Evolutionary conservation across 2,797 vertebrate genomes (phyloP), one percentile per base, ranked within the genome.

Genomic region (Lithobates sylvaticus): DNA sequence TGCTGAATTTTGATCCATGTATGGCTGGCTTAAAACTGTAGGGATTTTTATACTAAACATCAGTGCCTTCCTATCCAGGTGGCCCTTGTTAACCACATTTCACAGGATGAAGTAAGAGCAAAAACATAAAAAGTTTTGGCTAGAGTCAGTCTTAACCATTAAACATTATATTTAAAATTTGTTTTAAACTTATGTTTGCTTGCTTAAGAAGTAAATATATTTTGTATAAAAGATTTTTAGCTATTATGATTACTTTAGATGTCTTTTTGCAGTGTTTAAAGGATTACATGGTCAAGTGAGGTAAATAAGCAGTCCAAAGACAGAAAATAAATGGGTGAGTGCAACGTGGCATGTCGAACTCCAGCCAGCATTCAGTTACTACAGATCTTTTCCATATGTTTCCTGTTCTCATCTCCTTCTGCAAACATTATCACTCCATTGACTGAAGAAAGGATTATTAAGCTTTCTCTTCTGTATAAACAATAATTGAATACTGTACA

Each of bases 301-400:
- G 76, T 78, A 89, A 90, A 87, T 90, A 32, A 86, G 84, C 81
- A 64, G 88, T 89, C 89, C 90, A 86, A 91, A 87, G 87, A 92
- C 89, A 90, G 88, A 90, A 89, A 88, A 93, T 90, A 85, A 90
- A 61, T 81, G 92, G 93, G 92, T 94, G 94, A 96, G 95, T 94
- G 94, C 97, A 95, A 99, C 95, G 97, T 99, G 97, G 97, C 97
- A 93, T 93, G 93, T 91, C 69, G 85, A 93, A 92, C 91, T 94
- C 88, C 79, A 91, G 94, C 95, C 97, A 97, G 94, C 92, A 91
- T 93, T 93, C 88, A 86, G 92, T 91, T 90, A 89, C 93, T 93
- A 94, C 92, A 96, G 96, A 97, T 97, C 92, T 96, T 92, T 97
- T 96, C 96, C 97, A 97, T 97, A 96, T 98, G 98, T 97, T 98